A percentile compares a stretch with the other conserved stretches of the same genome.
phyloP scores from a whole-genome alignment of 2,113 vertebrate genomes.

The Echinops telfairi region DNA sequence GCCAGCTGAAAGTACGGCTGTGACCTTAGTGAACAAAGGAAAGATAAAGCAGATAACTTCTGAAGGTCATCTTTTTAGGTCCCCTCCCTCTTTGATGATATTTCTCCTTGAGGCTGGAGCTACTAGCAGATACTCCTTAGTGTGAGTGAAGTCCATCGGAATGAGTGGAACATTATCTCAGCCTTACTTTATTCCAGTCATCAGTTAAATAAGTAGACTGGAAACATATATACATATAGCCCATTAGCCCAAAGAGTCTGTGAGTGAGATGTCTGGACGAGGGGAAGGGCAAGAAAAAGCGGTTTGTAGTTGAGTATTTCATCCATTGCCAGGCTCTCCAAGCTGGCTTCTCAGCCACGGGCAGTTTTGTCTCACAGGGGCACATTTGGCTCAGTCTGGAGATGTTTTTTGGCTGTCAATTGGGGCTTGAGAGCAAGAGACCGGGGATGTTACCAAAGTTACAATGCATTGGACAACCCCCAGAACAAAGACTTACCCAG shows the following conservation, averaged over 20 bases:
- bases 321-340: background rate
- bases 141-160: background rate
- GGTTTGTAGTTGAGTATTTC: background rate
- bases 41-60: background rate
- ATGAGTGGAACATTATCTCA: background rate
- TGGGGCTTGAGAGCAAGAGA: background rate
- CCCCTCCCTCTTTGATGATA: background rate
- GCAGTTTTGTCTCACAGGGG: background rate
- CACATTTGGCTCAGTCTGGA: background rate
- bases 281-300: background rate
- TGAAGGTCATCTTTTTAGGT: background rate
- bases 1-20: background rate
- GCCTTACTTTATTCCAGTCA: background rate
- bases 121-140: background rate
- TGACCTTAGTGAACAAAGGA: background rate
- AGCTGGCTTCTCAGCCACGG: background rate
- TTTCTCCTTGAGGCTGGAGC: background rate
- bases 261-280: background rate
- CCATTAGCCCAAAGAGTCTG: background rate
- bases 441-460: background rate
- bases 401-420: conserved; percentile 6
- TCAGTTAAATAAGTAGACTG: background rate
- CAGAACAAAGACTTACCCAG: background rate
- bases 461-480: background rate
- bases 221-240: background rate